A percentile compares a stretch with the other conserved stretches of the same genome.
These are phyloP conservation scores for Leucopsar rothschildi DNA, from an alignment of 2,113 vertebrate genomes.

Conservation along the genomic window DNA sequence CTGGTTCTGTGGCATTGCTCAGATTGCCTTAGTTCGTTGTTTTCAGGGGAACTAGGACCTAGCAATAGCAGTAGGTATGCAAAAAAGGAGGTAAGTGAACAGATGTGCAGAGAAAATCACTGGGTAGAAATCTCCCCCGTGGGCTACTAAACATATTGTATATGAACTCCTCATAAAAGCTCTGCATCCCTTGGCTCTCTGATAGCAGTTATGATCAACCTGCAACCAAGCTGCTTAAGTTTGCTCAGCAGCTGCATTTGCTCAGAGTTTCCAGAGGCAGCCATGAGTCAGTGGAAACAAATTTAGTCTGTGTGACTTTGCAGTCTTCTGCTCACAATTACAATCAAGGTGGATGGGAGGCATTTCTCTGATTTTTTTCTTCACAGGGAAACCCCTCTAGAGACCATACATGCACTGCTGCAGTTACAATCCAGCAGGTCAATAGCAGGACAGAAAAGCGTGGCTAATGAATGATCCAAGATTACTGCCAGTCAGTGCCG, in stretches of 20 bases:
- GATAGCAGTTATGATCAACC: constrained; percentile 25
- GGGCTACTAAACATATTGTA: constrained; percentile 13
- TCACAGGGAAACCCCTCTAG: neutral
- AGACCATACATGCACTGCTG: neutral
- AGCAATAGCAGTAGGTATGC: neutral
- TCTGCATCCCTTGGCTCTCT: constrained; percentile 3
- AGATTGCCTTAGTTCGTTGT: neutral
- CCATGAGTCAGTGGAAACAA: constrained; percentile 2
- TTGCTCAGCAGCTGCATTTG: constrained; percentile 28
- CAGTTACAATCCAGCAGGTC: neutral
- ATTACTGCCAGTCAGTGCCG: neutral
- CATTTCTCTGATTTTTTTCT: neutral
- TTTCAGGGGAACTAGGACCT: neutral
- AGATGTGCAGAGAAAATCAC: constrained; percentile 28
- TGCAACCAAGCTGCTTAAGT: constrained; percentile 13
- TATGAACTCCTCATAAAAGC: constrained; percentile 32
- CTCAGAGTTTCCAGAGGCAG: constrained; percentile 11
- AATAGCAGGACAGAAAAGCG: neutral
- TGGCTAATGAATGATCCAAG: neutral
- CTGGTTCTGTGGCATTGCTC: neutral
- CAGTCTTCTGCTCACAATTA: constrained; percentile 7
- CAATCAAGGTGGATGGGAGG: neutral
- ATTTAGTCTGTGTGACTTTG: neutral
- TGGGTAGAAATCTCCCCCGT: neutral
- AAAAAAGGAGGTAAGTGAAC: neutral